Base-by-base conservation (phyloP, 2,797 vertebrate species). In the Sebastes goodei region DNA sequence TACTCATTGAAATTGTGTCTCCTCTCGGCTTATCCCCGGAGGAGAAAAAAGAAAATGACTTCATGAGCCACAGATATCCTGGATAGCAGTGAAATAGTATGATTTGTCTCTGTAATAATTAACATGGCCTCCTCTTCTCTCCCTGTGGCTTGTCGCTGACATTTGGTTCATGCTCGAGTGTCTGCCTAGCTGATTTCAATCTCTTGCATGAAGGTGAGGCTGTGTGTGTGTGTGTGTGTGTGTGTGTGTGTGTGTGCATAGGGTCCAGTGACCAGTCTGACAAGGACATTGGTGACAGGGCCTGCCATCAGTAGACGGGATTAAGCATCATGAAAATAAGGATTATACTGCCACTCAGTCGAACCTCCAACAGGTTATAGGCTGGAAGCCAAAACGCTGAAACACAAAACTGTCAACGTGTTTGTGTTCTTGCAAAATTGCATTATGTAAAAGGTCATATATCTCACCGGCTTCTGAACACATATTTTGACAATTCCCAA, bases 161-260 rank as follows among this genome's bases (percentile, higher is more conserved):
- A 96, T 96, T 96, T 96, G 93, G 94, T 95, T 95, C 96, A 96
- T 96, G 96, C 95, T 96, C 15, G 94, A 96, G 96, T 96, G 96
- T 93, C 94, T 95, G 95, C 78, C 92, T 88, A 65, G 88, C 94
- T 92, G 95, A 96, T 96, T 96, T 96, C 93, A 93, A 95, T 95
- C 93, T 93, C 90, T 94, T 93, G 94, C 94, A 95, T 95, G 95
- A 95, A 95, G 94, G 93, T 94, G 93, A 91, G 84, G 89, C 76
- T 42, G 79, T 64, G 73, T 86, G 20, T 82, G 81, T 86, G 20
- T 82, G 81, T 35, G 79, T 61, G 72, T 86, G 20, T 85, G 81
- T 74, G 81, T 75, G 84, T 32, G 78, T 57, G 79, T 68, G 67
- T 73, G 71, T 27, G 76, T 70, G 71, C 6, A 60, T 21, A 59